Evolutionary conservation across 2,797 vertebrate species (phyloP), one percentile per base, ranked within the genome.

Genomic region (Neosilurus mollespiculum): DNA sequence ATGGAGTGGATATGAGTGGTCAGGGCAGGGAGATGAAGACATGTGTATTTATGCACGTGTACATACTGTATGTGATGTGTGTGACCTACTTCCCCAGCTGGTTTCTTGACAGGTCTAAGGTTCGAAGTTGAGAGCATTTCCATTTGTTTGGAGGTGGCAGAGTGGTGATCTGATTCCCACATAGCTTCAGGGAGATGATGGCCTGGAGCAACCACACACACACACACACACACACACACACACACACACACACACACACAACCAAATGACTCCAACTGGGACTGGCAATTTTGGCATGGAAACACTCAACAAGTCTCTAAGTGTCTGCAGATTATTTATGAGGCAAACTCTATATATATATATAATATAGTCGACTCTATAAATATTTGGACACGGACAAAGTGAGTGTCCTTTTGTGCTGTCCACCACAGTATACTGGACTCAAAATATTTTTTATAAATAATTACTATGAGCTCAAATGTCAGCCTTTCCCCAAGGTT

Each of bases 101-200:
- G 92, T 99, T 99, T 90, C 91, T 96, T 75, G 98, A 98, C 84
- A 99, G 95, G 89, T 99, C 98, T 24, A 99, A 91, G 1, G 94
- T 95, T 91, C 95, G 95, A 67, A 99, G 96, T 22, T 93, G 93
- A 16, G 90, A 93, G 90, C 98, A 99, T 82, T 93, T 95, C 98
- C 98, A 99, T 86, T 95, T 96, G 73, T 91, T 94, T 59, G 94
- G 92, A 0, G 94, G 85, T 0, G 98, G 98, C 58, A 99, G 93
- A 0, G 91, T 75, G 15, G 84, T 78, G 73, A 99, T 93, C 75
- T 95, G 94, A 92, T 99, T 99, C 82, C 96, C 97, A 87, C 95
- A 94, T 61, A 99, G 82, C 89, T 93, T 97, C 90, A 99, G 87
- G 37, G 91, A 96, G 86, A 94, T 85, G 84, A 99, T 89, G 65